Conservation (phyloP, 2,113 vertebrate genomes). For the Paramormyrops kingsleyae region DNA sequence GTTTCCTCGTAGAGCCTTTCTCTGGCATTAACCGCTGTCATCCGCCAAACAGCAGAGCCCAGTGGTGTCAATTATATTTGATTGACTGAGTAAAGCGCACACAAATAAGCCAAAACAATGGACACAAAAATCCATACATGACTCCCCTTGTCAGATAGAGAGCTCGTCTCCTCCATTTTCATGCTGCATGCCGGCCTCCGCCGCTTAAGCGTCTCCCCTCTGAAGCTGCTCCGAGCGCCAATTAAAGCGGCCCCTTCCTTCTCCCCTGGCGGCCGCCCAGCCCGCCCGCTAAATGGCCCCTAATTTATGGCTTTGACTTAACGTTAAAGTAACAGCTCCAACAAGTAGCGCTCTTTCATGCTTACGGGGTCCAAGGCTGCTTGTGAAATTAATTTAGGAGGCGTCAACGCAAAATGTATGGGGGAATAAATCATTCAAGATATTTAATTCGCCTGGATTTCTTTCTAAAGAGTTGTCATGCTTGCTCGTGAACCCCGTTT, state of each 20-base stretch:
- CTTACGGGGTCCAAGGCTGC: neutral
- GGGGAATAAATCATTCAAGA: neutral
- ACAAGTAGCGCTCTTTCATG: slow-evolving; percentile 18
- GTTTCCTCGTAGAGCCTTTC: slow-evolving; percentile 75
- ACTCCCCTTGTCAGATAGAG: slow-evolving; percentile 89
- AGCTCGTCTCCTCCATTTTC: slow-evolving; percentile 85
- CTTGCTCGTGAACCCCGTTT: neutral
- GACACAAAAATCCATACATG: slow-evolving; percentile 99
- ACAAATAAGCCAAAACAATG: slow-evolving; percentile 99
- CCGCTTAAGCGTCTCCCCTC: slow-evolving; percentile 77
- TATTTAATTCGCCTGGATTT: neutral
- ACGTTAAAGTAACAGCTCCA: slow-evolving; percentile 71
- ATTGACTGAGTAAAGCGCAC: slow-evolving; percentile 99
- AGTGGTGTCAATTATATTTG: slow-evolving; percentile 99
- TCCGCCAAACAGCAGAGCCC: slow-evolving; percentile 89
- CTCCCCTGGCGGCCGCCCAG: slow-evolving; percentile 81
- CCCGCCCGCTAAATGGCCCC: slow-evolving; percentile 95
- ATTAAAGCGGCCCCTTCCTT: slow-evolving; percentile 86
- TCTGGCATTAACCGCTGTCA: slow-evolving; percentile 94
- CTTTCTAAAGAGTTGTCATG: neutral
- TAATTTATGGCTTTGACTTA: slow-evolving; percentile 99
- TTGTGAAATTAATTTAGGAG: neutral
- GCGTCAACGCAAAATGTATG: neutral
- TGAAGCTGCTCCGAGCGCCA: slow-evolving; percentile 80
- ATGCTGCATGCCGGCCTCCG: slow-evolving; percentile 69